Evolutionary conservation across 2,113 vertebrate species (phyloP).

Genomic region (Hyperoodon ampullatus): DNA sequence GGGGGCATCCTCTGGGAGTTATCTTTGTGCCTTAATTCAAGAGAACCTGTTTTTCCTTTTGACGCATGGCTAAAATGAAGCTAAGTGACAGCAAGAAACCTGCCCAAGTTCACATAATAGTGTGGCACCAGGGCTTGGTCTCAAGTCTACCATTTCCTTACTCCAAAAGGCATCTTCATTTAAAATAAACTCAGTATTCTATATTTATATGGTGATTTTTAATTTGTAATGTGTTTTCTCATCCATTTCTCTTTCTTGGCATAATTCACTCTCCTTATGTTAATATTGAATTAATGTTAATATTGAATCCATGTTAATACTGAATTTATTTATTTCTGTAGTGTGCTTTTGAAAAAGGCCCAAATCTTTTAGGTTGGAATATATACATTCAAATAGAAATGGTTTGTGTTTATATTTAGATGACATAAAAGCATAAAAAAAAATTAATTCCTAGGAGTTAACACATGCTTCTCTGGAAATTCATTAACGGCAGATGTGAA

Average conservation of each 20-base stretch:
- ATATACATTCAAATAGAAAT: not conserved
- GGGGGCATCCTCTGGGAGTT: not conserved
- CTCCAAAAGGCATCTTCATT: not conserved
- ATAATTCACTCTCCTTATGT: not conserved
- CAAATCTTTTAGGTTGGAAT: not conserved
- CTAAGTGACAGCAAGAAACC: not conserved
- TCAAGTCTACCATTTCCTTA: not conserved
- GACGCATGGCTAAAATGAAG: not conserved
- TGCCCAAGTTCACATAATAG: not conserved
- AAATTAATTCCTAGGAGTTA: not conserved
- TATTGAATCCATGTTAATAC: not conserved
- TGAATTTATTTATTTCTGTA: not conserved
- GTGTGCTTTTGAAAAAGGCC: not conserved
- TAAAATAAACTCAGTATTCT: not conserved
- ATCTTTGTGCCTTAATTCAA: not conserved
- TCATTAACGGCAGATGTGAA: not conserved
- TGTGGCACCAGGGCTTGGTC: accelerated
- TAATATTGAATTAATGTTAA: not conserved
- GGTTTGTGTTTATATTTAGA: not conserved
- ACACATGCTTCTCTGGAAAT: slow-evolving; percentile 33
- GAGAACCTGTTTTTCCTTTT: not conserved
- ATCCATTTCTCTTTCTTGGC: not conserved
- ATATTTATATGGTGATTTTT: not conserved
- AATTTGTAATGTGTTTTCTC: not conserved
- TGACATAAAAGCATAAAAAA: slow-evolving; percentile 6